Evolutionary conservation across 2,888 invertebrate species (phyloP).

Genomic region (Drepanosiphum platanoidis): DNA sequence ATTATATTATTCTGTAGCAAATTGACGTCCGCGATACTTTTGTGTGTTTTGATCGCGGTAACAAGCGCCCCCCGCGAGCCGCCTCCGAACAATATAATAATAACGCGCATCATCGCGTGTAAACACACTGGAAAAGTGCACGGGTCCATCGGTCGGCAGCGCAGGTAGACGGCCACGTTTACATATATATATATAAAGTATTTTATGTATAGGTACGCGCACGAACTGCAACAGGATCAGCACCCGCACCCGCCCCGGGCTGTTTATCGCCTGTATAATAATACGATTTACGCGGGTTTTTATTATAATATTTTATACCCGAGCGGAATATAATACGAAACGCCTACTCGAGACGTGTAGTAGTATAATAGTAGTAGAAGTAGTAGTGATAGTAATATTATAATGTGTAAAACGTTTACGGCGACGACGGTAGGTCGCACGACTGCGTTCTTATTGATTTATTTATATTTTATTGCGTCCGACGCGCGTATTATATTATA

Average conservation of each 20-base stretch:
- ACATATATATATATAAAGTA: too few relatives aligned
- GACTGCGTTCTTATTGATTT: too few relatives aligned
- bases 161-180: background rate
- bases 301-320: background rate
- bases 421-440: too few relatives aligned
- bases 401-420: background rate
- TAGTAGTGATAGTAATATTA: background rate
- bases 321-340: too few relatives aligned
- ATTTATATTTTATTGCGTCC: too few relatives aligned
- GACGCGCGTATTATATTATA: too few relatives aligned
- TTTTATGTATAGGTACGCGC: too few relatives aligned
- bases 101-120: background rate
- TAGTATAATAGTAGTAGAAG: too few relatives aligned
- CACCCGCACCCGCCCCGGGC: background rate
- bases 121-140: background rate
- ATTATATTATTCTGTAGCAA: background rate
- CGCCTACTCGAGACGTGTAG: too few relatives aligned
- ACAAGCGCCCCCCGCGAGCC: background rate
- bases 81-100: background rate
- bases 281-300: too few relatives aligned
- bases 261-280: background rate
- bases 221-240: background rate
- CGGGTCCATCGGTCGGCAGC: background rate
- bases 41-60: slow-evolving; percentile 1
- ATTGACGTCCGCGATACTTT: background rate